Base-by-base conservation (phyloP, 2,888 invertebrate species). In the Drosophila birchii region DNA sequence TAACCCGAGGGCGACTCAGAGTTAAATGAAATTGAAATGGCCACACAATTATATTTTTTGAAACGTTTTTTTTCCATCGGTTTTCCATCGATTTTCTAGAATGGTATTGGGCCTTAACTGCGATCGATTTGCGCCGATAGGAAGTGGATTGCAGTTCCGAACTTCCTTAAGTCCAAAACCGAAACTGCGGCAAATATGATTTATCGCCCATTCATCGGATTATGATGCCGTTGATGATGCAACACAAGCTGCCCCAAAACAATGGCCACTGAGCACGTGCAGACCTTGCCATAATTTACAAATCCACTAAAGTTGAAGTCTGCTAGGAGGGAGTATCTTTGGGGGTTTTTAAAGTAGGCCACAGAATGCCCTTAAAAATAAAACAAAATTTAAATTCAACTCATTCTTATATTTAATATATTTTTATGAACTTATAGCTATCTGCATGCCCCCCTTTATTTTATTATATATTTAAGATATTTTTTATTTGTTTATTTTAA, bases 1-100 rank as follows among this genome's bases (percentile, higher is more conserved):
- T 78, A 78, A 78, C 85, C 85, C 78, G 89, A 76, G 73, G 89
- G 81, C 85, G 60, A 43, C 71, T 80, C 79, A 75, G 75, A 78
- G 69, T 76, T 81, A 88, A 85, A 86, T 84, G 81, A 81, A 85
- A 73, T 81, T 86, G 80, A 86, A 85, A 83, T 78, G 79, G 86
- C 79, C 79, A 75, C 76, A 86, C 79, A 88, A 83, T 84, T 88
- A 88, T 80, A 77, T 72, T 68, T 85, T 56, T 77, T 54, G 60
- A 73, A 59, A 63, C 55, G 51, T 61, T 72, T 54, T 61, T 72
- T 54, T 54, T 54, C 67, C n/a, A 43, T 23, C 43, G 43, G 1
- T 44, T 20, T 44, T 23, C 44, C 16, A 68, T 51, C 53, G 73
- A 51, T 68, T 75, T 67, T 71, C 58, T 34, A 69, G 70, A 75